A percentile compares a stretch with the other conserved stretches of the same genome.
Conservation (phyloP, 2,888 invertebrate species). For the Salticus scenicus region DNA sequence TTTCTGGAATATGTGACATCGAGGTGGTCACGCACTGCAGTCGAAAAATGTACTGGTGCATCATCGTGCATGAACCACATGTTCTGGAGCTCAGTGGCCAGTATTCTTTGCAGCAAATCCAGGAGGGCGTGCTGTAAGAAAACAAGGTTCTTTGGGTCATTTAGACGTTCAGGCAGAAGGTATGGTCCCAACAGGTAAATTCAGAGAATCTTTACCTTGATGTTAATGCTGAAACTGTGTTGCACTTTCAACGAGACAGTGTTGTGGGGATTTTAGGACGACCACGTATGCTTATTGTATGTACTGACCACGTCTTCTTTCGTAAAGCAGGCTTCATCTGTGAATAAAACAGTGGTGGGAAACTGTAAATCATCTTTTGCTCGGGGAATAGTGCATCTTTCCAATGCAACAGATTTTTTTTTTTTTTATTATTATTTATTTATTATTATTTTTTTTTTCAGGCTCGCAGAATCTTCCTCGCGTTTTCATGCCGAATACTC, state of each 20-base stretch:
- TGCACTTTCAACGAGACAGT: background rate
- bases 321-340: background rate
- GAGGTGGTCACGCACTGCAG: background rate
- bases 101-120: background rate
- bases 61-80: background rate
- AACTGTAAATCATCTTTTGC: background rate
- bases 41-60: background rate
- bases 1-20: background rate
- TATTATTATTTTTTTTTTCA: background rate
- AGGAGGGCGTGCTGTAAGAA: background rate
- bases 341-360: background rate
- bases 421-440: too few species aligned
- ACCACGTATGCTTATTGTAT: background rate
- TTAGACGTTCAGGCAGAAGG: background rate
- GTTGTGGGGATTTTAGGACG: background rate
- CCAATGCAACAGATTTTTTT: too few species aligned
- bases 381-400: background rate
- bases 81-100: background rate
- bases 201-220: background rate
- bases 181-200: background rate
- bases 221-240: background rate
- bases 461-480: background rate
- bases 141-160: background rate
- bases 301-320: background rate
- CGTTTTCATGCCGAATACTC: background rate